Base-by-base conservation (phyloP, 2,888 invertebrate species). In the Lysandra coridon region DNA sequence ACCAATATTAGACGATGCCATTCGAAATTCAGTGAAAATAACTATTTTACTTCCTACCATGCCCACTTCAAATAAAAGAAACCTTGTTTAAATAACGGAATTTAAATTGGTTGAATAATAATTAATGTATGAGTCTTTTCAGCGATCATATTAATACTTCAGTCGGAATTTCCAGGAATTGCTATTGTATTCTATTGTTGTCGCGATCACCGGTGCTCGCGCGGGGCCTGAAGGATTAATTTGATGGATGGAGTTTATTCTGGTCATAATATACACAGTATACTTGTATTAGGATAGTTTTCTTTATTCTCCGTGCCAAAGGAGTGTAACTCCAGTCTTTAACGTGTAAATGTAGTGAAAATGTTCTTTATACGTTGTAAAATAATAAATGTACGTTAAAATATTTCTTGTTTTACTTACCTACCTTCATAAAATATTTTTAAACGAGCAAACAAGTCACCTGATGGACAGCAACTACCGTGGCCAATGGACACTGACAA, bases 351-450 rank as follows among this genome's bases (percentile, higher is more conserved):
- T 57, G 76, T 76, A 76, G 57, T 57, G 1, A 33, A 53, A 4
- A 33, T 33, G 53, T 76, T 57, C 33, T 76, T 76, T 76, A 76
- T 76, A 76, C 76, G 76, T 76, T 76, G 53, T 76, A 53, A 74
- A 57, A 75, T 76, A 57, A 76, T 76, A 76, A 57, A 57, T 76
- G 76, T 76, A 33, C 7, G 30, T 30, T 57, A 14, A 75, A 30
- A 57, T 14, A 57, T 76, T 33, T 69, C 17, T 10, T 33, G 76
- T 76, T 57, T 76, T 76, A 57, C 33, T 76, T 53, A 40, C 57
- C 17, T 57, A 14, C 60, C 60, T n/a, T n/a, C 2, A 53, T 53
- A 12, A 12, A 44, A 44, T 44, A 44, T 44, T 44, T 44, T 44
- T 40, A 40, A 44, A 44, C 40, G 40, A 44, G 40, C 6, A 44